Percentiles rank a stretch among this genome's conserved stretches.
Conservation (phyloP, 2,113 vertebrate species). For the Dendropsophus ebraccatus region DNA sequence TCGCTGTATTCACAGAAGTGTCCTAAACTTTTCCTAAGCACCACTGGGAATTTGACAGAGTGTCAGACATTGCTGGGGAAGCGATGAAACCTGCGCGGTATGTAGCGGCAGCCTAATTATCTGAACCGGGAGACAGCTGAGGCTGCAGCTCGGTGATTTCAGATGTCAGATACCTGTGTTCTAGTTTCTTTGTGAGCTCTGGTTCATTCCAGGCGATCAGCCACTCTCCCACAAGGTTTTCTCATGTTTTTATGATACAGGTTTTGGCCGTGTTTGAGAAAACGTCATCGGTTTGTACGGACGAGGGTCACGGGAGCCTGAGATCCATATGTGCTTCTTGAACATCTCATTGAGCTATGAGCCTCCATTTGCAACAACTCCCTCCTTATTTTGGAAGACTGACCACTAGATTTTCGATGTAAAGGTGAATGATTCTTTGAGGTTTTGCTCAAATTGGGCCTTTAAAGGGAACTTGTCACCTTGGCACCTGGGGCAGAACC, state of each 20-base stretch:
- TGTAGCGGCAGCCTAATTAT: constrained; percentile 33
- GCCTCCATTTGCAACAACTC: background rate
- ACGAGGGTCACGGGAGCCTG: background rate
- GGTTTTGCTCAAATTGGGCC: no score
- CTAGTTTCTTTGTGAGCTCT: background rate
- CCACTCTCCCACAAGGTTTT: background rate
- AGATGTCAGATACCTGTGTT: constrained; percentile 40
- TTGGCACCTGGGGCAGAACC: no score
- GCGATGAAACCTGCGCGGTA: background rate
- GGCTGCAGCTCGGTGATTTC: constrained; percentile 15
- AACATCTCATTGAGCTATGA: background rate
- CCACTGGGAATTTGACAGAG: constrained; percentile 43
- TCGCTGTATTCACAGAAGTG: constrained; percentile 6
- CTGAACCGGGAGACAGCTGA: constrained; percentile 38
- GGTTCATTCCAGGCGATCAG: background rate
- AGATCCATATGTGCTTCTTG: background rate
- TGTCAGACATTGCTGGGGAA: constrained; percentile 37
- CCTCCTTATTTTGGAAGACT: background rate
- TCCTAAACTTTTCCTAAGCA: constrained; percentile 37
- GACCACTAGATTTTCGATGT: no score
- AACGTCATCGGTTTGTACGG: no score
- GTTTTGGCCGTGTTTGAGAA: background rate
- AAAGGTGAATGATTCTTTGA: no score
- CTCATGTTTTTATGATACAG: background rate
- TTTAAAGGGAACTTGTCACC: no score